Evolutionary conservation across 1,140 invertebrate species (phyloP), one percentile per base, ranked within the genome.

Genomic region (Paracyclopina nana): DNA sequence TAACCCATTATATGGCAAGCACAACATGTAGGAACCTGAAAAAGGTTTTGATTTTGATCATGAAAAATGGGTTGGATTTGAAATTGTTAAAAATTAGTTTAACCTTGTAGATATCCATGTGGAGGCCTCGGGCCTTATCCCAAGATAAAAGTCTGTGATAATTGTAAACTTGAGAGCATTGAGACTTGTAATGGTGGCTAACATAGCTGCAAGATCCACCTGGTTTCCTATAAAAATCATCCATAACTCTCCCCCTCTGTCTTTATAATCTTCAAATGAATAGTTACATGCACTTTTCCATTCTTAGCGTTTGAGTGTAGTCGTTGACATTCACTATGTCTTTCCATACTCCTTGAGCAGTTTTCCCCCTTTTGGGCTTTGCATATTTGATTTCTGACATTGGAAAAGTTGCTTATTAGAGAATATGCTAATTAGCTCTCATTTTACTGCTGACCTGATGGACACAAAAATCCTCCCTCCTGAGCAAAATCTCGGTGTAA

Each of bases 91-190:
- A 43, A 8, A 22, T 49, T 12, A 20, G 25, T 8, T 25, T 45
- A 58, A 76, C 74, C 70, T 83, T 83, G 58, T 83, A 85, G 31
- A 83, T 80, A 60, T 86, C 82, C 71, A 85, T 81, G 56, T 84
- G 81, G 1, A 86, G 67, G 6, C 82, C 82, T 24, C 76, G 69
- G 27, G 76, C 73, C 38, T 78, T 75, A 58, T 84, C 80, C 79
- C 82, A 87, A 0, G 80, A 82, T 1, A 86, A 58, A 4, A 86
- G 66, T n/a, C 82, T 69, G 60, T 87, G 82, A 57, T 84, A 84
- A 60, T 83, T 84, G 61, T 81, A 82, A 1, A 86, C 75, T 70
- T 87, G 82, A 2, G 75, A 70, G 58, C 82, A 87, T 45, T 78
- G 76, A 0, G 82, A 83, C 50, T 78, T 74, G 59, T 82, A 80